These are phyloP conservation scores for Priocnemis perturbator DNA, from an alignment of 2,888 invertebrate genomes.

Conservation along the genomic window DNA sequence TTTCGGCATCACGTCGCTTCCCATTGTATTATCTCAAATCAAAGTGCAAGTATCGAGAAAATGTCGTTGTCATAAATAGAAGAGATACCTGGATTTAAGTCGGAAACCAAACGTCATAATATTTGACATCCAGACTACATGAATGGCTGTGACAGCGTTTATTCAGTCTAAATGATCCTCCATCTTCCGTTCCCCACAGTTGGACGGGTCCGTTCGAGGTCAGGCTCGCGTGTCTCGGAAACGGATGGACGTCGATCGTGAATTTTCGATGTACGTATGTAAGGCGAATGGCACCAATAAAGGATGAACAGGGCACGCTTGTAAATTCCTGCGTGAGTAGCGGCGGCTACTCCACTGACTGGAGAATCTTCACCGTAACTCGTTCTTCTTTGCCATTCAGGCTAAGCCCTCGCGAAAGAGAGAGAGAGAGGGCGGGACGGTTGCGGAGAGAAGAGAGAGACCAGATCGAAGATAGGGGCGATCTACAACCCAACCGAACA, in stretches of 20 bases:
- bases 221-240: conserved; percentile 29
- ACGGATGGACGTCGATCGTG: conserved; percentile 29
- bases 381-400: conserved; percentile 54
- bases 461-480: conserved; percentile 63
- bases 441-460: conserved; percentile 43
- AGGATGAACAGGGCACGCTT: conserved; percentile 57
- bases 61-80: too few relatives aligned
- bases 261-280: conserved; percentile 51
- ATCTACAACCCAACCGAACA: conserved; percentile 63
- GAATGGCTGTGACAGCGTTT: too few relatives aligned
- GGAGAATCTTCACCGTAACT: conserved; percentile 43
- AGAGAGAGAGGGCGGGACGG: not conserved
- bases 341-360: conserved; percentile 48
- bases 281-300: conserved; percentile 58
- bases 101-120: too few relatives aligned
- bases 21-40: too few relatives aligned
- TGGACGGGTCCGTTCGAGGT: conserved; percentile 5
- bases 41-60: too few relatives aligned
- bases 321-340: conserved; percentile 59
- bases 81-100: too few relatives aligned
- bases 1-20: too few relatives aligned
- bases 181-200: too few relatives aligned
- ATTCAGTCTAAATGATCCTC: too few relatives aligned
- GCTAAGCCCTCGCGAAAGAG: conserved; percentile 26
- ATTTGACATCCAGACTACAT: too few relatives aligned